These are phyloP conservation scores for Syngnathus scovelli DNA, from an alignment of 2,113 vertebrate species.

Conservation along the genomic window DNA sequence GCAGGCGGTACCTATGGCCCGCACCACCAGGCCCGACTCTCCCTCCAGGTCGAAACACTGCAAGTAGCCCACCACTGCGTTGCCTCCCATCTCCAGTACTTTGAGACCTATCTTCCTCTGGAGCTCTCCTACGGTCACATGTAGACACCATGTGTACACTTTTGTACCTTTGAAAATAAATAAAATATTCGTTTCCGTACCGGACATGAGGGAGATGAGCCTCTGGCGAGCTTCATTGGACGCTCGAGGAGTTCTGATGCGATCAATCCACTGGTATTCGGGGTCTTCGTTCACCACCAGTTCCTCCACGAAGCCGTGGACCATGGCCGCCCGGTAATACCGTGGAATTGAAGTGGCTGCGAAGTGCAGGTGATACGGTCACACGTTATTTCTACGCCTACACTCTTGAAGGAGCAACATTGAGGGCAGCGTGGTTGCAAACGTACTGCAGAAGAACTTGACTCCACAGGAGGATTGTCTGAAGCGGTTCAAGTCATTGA, in stretches of 20 bases:
- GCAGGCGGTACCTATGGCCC: constrained; percentile 96
- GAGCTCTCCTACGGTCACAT: constrained; percentile 78
- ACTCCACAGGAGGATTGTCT: constrained; percentile 97
- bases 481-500: constrained; percentile 96
- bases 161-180: background rate
- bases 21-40: constrained; percentile 93
- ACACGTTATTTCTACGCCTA: background rate
- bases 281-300: constrained; percentile 98
- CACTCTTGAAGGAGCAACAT: too few species aligned
- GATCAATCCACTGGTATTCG: constrained; percentile 98
- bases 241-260: constrained; percentile 92
- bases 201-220: constrained; percentile 98
- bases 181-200: constrained; percentile 56
- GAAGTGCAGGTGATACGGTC: background rate
- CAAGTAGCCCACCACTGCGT: constrained; percentile 94
- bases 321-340: constrained; percentile 85
- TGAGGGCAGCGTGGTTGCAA: background rate
- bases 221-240: constrained; percentile 96
- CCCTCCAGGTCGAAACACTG: constrained; percentile 99
- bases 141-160: background rate
- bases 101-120: constrained; percentile 98
- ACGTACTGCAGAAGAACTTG: constrained; percentile 99
- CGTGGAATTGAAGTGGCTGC: constrained; percentile 89
- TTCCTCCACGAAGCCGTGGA: constrained; percentile 97
- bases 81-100: constrained; percentile 97